Evolutionary conservation across 1,140 invertebrate species (phyloP), one percentile per base, ranked within the genome.

Genomic region (Drosophila pallidifrons): DNA sequence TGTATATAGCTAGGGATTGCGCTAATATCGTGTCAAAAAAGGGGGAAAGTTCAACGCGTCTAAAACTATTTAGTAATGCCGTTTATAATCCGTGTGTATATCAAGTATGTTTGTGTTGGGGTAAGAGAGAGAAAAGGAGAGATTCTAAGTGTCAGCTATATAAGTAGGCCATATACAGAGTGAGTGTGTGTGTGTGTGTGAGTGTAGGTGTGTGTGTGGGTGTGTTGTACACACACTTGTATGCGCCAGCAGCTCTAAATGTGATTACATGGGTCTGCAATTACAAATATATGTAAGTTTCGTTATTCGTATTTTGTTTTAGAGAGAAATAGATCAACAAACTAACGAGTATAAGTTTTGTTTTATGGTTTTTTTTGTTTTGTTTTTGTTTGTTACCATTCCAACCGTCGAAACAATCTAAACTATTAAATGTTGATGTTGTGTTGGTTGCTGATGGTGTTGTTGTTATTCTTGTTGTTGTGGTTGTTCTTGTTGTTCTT

Each of bases 341-440:
- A 54, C 79, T 80, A 69, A 72, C 77, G 41, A 66, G 41, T 76
- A 73, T 75, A 54, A 64, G 52, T 64, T 71, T 77, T 59, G 41
- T 25, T 74, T 57, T n/a, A 35, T 54, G 51, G 15, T 15, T 54
- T 54, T 54, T 57, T 75, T 64, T 64, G 68, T 54, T 45, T 43
- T 58, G 71, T 43, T 54, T 35, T 61, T 47, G 38, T 20, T 75
- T 72, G 55, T 82, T 75, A 85, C 77, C 77, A 83, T 76, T 77
- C 74, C 51, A 54, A 81, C 64, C 75, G 66, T 77, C 11, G 79
- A 67, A 64, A 81, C 68, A 81, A 73, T 60, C 74, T 81, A 77
- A 78, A 28, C 80, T 82, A 70, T 5, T 69, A 35, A 6, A 73
- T 67, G 35, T 72, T 67, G 76, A 65, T 30, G 51, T 13, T 69